Conservation (phyloP, 1,140 invertebrate species). For the Pteromalus puparum region DNA sequence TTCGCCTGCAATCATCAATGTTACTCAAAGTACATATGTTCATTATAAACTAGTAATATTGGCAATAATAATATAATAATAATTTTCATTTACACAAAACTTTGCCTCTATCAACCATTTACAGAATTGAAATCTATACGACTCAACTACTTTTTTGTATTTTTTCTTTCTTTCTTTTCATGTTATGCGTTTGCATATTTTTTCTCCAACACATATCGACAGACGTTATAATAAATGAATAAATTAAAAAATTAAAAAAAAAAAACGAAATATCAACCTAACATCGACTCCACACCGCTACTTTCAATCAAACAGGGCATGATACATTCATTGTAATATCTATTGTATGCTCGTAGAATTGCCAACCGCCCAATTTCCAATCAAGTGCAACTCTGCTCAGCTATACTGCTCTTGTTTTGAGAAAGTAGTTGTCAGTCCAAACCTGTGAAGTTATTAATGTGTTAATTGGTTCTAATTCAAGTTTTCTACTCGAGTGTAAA, state of each 20-base stretch:
- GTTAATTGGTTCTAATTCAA: not conserved
- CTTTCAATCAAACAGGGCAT: conserved; percentile 45
- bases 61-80: conserved; percentile 62
- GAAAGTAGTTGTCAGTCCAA: conserved; percentile 98
- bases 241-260: conserved; percentile 24
- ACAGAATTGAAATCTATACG: conserved; percentile 50
- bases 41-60: conserved; percentile 51
- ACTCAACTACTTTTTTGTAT: conserved; percentile 50
- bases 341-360: conserved; percentile 39
- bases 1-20: conserved; percentile 51
- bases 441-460: conserved; percentile 76
- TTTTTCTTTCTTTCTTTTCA: conserved; percentile 44
- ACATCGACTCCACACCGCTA: conserved; percentile 27
- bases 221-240: conserved; percentile 28
- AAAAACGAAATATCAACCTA: conserved; percentile 39
- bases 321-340: conserved; percentile 44
- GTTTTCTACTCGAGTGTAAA: not conserved
- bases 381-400: conserved; percentile 93
- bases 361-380: conserved; percentile 32
- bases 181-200: conserved; percentile 22
- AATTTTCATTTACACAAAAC: conserved; percentile 71
- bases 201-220: conserved; percentile 18
- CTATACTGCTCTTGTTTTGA: conserved; percentile 97
- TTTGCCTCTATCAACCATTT: conserved; percentile 57
- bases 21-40: conserved; percentile 50